These are phyloP conservation scores for Dicycla oo DNA, from an alignment of 2,888 invertebrate species.

Conservation along the genomic window DNA sequence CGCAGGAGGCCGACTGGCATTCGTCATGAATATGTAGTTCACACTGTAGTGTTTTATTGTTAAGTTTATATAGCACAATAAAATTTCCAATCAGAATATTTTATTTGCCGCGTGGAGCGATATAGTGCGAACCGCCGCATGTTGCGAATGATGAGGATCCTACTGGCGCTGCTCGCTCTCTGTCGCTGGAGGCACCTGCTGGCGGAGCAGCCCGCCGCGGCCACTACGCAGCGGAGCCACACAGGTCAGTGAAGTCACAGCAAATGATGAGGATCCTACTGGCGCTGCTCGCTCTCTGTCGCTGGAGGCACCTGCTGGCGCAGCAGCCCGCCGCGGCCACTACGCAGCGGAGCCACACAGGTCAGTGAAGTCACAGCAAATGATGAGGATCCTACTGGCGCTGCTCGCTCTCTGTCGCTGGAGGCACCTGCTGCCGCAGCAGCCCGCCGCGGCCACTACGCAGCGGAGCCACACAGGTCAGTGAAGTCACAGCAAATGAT, in stretches of 20 bases:
- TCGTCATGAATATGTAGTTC: neutral
- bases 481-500: conserved; percentile 21
- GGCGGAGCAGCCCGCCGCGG: neutral
- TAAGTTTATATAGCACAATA: conserved; percentile 28
- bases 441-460: neutral
- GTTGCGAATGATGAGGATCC: neutral
- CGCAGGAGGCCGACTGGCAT: too few species aligned
- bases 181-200: neutral
- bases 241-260: conserved; percentile 52
- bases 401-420: conserved; percentile 7
- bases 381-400: conserved; percentile 3
- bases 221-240: neutral
- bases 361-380: conserved; percentile 44
- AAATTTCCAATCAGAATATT: conserved; percentile 13
- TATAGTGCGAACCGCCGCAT: conserved; percentile 5
- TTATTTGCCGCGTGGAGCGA: neutral
- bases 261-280: conserved; percentile 4
- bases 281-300: neutral
- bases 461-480: conserved; percentile 29
- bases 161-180: conserved; percentile 6
- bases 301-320: neutral
- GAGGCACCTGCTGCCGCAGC: neutral
- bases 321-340: neutral
- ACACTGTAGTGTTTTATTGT: conserved; percentile 22
- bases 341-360: neutral